Base-by-base conservation (phyloP, 64 coral and sea anemone genomes). In the Astreopora myriophthalma region DNA sequence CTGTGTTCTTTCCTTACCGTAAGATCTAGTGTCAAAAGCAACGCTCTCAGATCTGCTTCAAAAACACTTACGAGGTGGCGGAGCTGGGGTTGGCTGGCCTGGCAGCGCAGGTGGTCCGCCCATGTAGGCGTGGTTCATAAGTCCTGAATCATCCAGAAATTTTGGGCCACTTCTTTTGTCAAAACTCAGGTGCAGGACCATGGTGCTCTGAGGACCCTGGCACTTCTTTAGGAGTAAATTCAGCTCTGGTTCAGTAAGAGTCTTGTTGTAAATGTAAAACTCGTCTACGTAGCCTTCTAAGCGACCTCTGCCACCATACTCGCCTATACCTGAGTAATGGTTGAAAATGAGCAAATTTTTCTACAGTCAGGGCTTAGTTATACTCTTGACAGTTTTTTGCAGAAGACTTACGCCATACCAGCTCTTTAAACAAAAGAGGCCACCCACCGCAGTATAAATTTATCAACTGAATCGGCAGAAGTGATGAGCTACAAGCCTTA, bases 211-310 rank as follows among this genome's bases (percentile, higher is more conserved):
- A 10, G 64, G 79, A 26, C 90, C 96, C 12, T 85, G 82, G 16
- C 96, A 98, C 34, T 87, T 79, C 2, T 87, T 42, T 24, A 95
- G 93, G 16, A 98, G 76, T 6, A 87, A 35, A n/a, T 98, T 78
- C 19, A 98, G 91, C 17, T 93, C 96, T 17, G 93, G 73, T 4
- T 88, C 83, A 27, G 85, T 64, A 24, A 98, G 58, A 30, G 96
- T 92, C 88, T 91, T 98, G 58, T 98, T 98, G 75, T 93, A 98
- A 26, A 98, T 93, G 80, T 98, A 98, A 11, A 98, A 87, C 63
- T 98, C 96, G 40, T 98, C 96, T 16, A 98, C 61, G 44, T 95
- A 98, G 9, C 93, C 96, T 60, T 85, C 86, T 30, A 98, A 62
- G 0, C 93, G 48, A 57, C 91, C 63, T 61, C 90, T 82, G 37